phyloP scores from a whole-genome alignment of 1,140 invertebrate genomes.

The Anoplophora glabripennis region DNA sequence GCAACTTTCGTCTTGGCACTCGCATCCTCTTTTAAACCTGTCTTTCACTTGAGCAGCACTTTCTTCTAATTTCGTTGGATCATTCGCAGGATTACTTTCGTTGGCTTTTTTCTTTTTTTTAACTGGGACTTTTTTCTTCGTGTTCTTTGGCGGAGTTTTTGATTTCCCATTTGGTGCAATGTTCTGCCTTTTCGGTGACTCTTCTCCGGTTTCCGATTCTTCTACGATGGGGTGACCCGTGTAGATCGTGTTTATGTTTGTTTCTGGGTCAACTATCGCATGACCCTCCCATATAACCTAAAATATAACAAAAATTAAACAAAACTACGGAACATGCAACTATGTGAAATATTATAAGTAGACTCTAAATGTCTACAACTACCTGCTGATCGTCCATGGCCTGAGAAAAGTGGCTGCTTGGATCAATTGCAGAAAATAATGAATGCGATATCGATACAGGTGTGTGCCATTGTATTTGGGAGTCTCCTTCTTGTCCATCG shows the following conservation, averaged over 20 bases:
- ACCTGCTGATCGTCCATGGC: slow-evolving; percentile 45
- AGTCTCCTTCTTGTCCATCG: slow-evolving; percentile 51
- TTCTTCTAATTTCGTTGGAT: slow-evolving; percentile 58
- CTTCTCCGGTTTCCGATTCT: slow-evolving; percentile 28
- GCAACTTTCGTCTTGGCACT: slow-evolving; percentile 72
- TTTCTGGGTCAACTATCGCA: slow-evolving; percentile 55
- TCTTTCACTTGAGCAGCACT: slow-evolving; percentile 62
- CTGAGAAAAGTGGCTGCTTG: slow-evolving; percentile 40
- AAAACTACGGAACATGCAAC: background rate
- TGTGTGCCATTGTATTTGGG: slow-evolving; percentile 58
- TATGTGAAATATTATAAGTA: background rate
- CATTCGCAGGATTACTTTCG: slow-evolving; percentile 27
- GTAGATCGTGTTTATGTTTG: slow-evolving; percentile 40
- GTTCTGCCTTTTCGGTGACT: slow-evolving; percentile 22
- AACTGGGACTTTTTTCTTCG: slow-evolving; percentile 43
- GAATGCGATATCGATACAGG: slow-evolving; percentile 52
- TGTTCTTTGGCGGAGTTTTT: slow-evolving; percentile 35
- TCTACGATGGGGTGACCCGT: slow-evolving; percentile 28
- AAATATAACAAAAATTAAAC: slow-evolving; percentile 13
- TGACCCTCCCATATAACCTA: slow-evolving; percentile 62
- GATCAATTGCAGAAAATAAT: slow-evolving; percentile 45
- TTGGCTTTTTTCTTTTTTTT: slow-evolving; percentile 55
- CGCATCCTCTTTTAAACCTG: slow-evolving; percentile 68
- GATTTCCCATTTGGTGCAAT: slow-evolving; percentile 25
- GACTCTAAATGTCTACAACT: slow-evolving; percentile 21